Base-by-base conservation (phyloP, 2,888 invertebrate genomes). In the Nasonia oneida region DNA sequence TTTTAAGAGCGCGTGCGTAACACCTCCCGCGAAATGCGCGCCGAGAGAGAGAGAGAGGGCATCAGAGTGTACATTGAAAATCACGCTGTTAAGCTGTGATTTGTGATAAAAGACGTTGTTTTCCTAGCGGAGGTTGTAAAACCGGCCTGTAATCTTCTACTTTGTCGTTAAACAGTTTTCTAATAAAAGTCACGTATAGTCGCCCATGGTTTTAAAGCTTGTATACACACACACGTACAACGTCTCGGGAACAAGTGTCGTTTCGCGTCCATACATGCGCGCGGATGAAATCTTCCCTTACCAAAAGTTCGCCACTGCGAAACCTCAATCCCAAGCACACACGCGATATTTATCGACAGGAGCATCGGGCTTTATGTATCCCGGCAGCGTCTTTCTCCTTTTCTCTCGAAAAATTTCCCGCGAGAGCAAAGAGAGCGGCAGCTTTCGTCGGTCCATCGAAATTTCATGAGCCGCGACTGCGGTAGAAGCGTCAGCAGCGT, bases 341-440 rank as follows among this genome's bases (percentile, higher is more conserved):
- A 5, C 1, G 37, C 29, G 15, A 79, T 84, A 80, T 84, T 84
- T 80, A 84, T 84, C 79, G 73, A 42, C 29, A 53, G 3, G 53
- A 67, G 29, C 67, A 39, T 42, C n/a, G 42, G 71, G 14, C 23
- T 67, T 79, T 37, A 50, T 42, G 33, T 33, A 42, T 47, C 71
- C 10, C n/a, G 14, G 23, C 71, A 18, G 42, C n/a, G 71, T 73
- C 10, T 42, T 73, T 70, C 37, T 14, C 33, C 67, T 29, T 37
- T 18, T 18, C 71, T 18, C 23, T 18, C 39, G n/a, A 42, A 53
- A 39, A 53, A 75, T 50, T 14, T 50, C 3, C n/a, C 57, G 10
- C 47, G 47, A 47, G 47, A 42, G 42, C 42, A 42, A 0, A 29
- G 29, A 42, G 12, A 23, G n/a, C 47, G 3, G 14, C 50, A n/a